phyloP scores from a whole-genome alignment of 2,113 vertebrate species.

The Varanus komodoensis region DNA sequence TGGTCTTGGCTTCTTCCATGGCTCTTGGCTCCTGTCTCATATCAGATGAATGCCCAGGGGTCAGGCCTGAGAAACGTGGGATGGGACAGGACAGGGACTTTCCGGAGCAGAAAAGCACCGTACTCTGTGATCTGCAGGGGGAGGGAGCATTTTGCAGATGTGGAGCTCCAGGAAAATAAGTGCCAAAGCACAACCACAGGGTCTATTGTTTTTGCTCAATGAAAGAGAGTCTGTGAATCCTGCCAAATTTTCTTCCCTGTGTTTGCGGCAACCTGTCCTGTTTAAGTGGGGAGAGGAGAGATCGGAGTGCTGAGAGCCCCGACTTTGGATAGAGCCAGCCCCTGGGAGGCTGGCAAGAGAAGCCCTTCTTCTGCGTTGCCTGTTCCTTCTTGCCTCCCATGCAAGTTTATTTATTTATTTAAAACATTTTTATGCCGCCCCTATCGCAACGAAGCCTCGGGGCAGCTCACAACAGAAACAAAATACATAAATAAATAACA shows the following conservation, averaged over 20 bases:
- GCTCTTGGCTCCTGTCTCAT: neutral
- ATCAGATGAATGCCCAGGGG: neutral
- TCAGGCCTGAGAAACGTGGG: neutral
- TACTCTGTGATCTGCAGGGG: neutral
- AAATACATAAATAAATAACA: no score
- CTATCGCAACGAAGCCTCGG: no score
- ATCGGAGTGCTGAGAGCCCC: neutral
- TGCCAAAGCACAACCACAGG: neutral
- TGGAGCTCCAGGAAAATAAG: neutral
- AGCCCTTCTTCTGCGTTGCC: neutral
- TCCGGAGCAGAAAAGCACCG: neutral
- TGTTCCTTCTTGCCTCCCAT: slow-evolving; percentile 9
- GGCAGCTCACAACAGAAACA: no score
- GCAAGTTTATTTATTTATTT: neutral
- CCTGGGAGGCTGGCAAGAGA: neutral
- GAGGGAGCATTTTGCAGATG: neutral
- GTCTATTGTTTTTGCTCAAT: neutral
- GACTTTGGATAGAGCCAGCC: neutral
- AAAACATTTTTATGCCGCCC: no score
- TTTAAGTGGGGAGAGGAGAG: no score
- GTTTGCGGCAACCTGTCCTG: neutral
- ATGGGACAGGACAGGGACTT: neutral
- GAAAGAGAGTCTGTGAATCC: neutral
- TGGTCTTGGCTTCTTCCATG: neutral
- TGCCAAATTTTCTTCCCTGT: neutral